phyloP scores from a whole-genome alignment of 2,797 vertebrate genomes.

The Chelon auratus region DNA sequence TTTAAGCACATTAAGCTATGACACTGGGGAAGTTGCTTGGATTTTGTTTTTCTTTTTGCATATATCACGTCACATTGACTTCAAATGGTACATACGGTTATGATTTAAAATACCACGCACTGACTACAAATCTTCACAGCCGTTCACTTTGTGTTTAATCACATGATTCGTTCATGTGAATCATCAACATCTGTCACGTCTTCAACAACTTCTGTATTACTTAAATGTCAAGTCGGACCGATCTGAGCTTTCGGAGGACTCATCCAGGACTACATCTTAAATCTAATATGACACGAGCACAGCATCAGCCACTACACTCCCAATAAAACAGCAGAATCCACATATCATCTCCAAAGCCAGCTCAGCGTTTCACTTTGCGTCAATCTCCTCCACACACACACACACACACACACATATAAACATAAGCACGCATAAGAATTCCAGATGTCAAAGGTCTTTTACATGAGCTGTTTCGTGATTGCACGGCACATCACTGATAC shows the following conservation, averaged over 20 bases:
- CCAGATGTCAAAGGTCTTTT: constrained; percentile 22
- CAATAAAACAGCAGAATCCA: constrained; percentile 17
- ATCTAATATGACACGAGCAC: not conserved
- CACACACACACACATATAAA: not conserved
- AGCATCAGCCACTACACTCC: not conserved
- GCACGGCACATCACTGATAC: constrained; percentile 44
- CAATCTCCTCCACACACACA: not conserved
- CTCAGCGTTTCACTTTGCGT: not conserved
- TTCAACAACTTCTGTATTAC: not conserved
- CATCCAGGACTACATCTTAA: not conserved
- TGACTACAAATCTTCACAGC: not conserved
- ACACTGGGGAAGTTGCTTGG: too few relatives aligned
- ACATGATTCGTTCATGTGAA: not conserved
- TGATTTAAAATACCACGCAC: not conserved
- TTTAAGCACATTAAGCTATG: constrained; percentile 17
- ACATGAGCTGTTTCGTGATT: constrained; percentile 35
- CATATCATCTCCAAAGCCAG: not conserved
- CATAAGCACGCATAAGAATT: constrained; percentile 5
- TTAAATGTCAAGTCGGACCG: not conserved
- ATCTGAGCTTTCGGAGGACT: not conserved
- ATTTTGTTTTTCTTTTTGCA: not conserved
- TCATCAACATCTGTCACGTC: not conserved
- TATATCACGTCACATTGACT: not conserved
- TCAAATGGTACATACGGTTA: not conserved
- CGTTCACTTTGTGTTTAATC: not conserved